Evolutionary conservation across 2,113 vertebrate species (phyloP).

Genomic region (Corythaeola cristata): DNA sequence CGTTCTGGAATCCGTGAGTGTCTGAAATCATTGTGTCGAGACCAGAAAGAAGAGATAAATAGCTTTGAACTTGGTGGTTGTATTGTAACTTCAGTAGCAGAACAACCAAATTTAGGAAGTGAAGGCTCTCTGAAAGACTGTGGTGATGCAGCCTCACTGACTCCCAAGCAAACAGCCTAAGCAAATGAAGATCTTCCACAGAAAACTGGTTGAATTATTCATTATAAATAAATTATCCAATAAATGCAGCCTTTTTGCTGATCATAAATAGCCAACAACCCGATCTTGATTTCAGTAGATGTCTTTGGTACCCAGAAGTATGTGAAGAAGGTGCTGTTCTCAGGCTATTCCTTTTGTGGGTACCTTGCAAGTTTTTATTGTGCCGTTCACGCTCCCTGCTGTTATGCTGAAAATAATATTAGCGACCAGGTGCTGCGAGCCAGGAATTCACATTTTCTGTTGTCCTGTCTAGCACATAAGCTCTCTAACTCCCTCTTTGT

Average conservation of each 20-base stretch:
- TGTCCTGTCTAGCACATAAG: not conserved
- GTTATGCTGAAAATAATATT: not conserved
- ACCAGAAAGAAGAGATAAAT: not conserved
- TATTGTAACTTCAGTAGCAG: not conserved
- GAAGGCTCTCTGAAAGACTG: not conserved
- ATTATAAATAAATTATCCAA: not conserved
- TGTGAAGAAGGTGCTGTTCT: not conserved
- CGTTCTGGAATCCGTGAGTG: not conserved
- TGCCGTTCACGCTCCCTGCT: accelerated
- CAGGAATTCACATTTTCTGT: accelerated
- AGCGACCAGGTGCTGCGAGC: accelerated
- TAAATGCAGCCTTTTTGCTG: not conserved
- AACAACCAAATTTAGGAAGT: not conserved
- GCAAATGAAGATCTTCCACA: not conserved
- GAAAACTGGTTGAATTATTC: not conserved
- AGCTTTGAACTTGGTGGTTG: not conserved
- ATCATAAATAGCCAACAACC: not conserved
- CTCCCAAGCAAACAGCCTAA: not conserved
- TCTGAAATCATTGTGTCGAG: not conserved
- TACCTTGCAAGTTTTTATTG: not conserved
- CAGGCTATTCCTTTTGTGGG: not conserved
- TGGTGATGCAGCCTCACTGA: not conserved
- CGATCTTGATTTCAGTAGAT: not conserved
- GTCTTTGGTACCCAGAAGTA: not conserved
- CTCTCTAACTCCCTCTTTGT: not conserved